Base-by-base conservation (phyloP, 1,140 invertebrate genomes). In the Zeugodacus cucurbitae region DNA sequence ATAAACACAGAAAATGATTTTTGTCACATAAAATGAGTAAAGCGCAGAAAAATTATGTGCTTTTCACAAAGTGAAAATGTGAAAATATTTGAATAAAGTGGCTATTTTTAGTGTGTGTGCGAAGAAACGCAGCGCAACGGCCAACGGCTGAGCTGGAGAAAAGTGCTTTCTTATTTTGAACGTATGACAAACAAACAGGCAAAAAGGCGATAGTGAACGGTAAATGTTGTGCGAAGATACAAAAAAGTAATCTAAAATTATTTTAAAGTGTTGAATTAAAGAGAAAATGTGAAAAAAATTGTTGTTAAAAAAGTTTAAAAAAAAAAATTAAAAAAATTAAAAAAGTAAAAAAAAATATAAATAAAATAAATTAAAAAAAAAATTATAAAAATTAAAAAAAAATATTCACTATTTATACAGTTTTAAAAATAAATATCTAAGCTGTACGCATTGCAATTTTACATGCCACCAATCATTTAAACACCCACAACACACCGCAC, bases 21-120 rank as follows among this genome's bases (percentile, higher is more conserved):
- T 82, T 82, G 74, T 82, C 74, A 82, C 74, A 82, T 82, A 82
- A 82, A 82, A 82, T 82, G 74, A 41, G 74, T 34, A 82, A 82
- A 82, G 41, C 74, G 20, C 2, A 41, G 44, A 82, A 82, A 78
- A 82, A 82, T 54, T 82, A 48, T 82, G 74, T 74, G 67, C 34
- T 74, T 37, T 70, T 74, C 34, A 37, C 67, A 41, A 74, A 20
- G 34, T 82, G 74, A 48, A 82, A 82, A 82, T 82, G 22, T 82
- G 74, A 82, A 82, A 82, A 82, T 82, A 82, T 82, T 48, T 82
- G 44, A 82, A 82, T 82, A 82, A 82, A 82, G 74, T 48, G 4
- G 74, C 74, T 82, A 82, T 82, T 82, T 82, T 82, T 82, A 82
- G 74, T 82, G 37, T 41, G n/a, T 62, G 44, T 34, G 74, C 41